These are phyloP conservation scores for Reticulitermes speratus DNA, from an alignment of 1,140 invertebrate genomes.

Conservation along the genomic window DNA sequence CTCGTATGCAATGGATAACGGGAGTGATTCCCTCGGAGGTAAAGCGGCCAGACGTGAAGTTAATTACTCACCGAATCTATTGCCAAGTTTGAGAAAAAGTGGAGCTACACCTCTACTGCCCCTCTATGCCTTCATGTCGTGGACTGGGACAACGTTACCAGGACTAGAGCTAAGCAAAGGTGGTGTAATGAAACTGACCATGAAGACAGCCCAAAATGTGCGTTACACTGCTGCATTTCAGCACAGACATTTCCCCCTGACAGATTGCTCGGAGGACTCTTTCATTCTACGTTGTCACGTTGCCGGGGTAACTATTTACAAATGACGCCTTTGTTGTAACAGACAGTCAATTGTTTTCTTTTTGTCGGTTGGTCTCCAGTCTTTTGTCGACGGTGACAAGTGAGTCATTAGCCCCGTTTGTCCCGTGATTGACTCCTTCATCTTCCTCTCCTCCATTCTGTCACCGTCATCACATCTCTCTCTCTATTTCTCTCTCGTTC, in stretches of 20 bases:
- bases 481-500: background rate
- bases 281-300: background rate
- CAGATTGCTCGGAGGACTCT: background rate
- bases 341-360: constrained; percentile 3
- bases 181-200: too few species aligned
- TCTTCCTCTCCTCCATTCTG: background rate
- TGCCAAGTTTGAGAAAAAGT: too few species aligned
- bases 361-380: background rate
- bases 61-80: too few species aligned
- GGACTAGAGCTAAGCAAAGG: too few species aligned
- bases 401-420: constrained; percentile 14
- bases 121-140: too few species aligned
- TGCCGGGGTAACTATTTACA: background rate
- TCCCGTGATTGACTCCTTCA: background rate
- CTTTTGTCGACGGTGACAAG: constrained; percentile 1
- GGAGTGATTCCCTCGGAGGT: too few species aligned
- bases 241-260: background rate
- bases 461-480: too few species aligned
- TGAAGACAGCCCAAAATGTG: background rate
- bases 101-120: too few species aligned
- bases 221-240: background rate
- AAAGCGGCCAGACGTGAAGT: background rate
- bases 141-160: too few species aligned
- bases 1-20: too few species aligned
- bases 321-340: constrained; percentile 12